These are phyloP conservation scores for Apamea monoglypha DNA, from an alignment of 2,888 invertebrate genomes.

Conservation along the genomic window DNA sequence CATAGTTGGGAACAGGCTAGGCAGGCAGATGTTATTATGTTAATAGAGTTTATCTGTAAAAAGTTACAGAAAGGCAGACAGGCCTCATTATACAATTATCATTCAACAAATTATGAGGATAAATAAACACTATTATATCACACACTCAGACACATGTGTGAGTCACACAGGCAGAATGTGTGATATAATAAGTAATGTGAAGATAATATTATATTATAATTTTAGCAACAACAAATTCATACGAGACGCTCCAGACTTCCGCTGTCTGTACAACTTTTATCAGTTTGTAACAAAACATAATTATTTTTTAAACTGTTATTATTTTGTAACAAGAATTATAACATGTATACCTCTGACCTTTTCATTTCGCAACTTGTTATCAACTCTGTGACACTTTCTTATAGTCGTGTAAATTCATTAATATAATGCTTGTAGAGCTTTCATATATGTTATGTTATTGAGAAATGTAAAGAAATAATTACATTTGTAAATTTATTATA, in stretches of 20 bases:
- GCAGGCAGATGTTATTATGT: neutral
- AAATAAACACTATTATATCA: neutral
- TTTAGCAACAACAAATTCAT: conserved; percentile 3
- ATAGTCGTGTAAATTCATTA: conserved; percentile 36
- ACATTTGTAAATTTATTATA: neutral
- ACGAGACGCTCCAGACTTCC: conserved; percentile 31
- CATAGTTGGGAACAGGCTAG: no score
- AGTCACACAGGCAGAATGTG: no score
- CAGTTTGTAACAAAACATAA: conserved; percentile 5
- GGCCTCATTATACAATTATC: neutral
- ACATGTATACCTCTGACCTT: conserved; percentile 14
- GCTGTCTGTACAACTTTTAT: conserved; percentile 24
- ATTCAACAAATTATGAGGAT: neutral
- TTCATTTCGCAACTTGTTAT: conserved; percentile 48
- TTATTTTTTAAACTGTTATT: neutral
- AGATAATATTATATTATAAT: no score
- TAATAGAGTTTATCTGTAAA: neutral
- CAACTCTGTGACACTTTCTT: conserved; percentile 39
- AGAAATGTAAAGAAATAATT: neutral
- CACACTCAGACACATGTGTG: no score
- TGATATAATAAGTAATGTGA: no score
- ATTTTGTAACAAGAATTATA: conserved; percentile 23
- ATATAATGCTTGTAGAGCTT: conserved; percentile 1
- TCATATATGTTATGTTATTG: neutral
- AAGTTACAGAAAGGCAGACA: neutral